Evolutionary conservation across 2,888 invertebrate species (phyloP).

Genomic region (Apamea epomidion): DNA sequence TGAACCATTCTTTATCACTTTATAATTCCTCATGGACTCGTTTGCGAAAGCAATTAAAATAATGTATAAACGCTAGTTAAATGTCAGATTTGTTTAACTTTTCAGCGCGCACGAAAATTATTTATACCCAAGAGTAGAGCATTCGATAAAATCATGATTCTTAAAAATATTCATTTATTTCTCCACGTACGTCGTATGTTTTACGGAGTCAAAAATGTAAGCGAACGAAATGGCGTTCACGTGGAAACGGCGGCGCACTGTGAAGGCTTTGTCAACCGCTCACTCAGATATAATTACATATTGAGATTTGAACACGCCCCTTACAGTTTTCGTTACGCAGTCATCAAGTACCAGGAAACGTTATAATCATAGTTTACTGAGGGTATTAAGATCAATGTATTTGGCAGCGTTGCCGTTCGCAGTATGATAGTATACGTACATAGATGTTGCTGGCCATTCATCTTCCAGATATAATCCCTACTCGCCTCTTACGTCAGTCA

Average conservation of each 20-base stretch:
- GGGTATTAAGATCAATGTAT: constrained; percentile 26
- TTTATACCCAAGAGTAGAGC: constrained; percentile 37
- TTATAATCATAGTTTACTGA: constrained; percentile 21
- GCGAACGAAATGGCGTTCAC: constrained; percentile 60
- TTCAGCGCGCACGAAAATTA: constrained; percentile 27
- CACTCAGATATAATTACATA: constrained; percentile 61
- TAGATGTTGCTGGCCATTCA: constrained; percentile 45
- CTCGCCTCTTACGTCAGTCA: constrained; percentile 55
- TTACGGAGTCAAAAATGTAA: constrained; percentile 58
- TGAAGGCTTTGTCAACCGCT: constrained; percentile 59
- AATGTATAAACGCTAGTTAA: constrained; percentile 2
- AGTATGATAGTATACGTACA: constrained; percentile 31
- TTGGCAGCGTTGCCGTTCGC: constrained; percentile 38
- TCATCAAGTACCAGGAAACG: constrained; percentile 3
- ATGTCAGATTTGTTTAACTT: constrained; percentile 44
- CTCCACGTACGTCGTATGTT: constrained; percentile 43
- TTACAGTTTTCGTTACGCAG: constrained; percentile 22
- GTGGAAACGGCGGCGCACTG: constrained; percentile 64
- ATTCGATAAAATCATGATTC: constrained; percentile 51
- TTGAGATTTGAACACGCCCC: constrained; percentile 53
- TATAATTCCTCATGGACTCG: constrained; percentile 18
- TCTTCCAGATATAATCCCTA: constrained; percentile 55
- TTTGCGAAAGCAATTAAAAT: constrained; percentile 32
- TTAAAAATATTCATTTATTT: constrained; percentile 53
- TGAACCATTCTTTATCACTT: constrained; percentile 26